Base-by-base conservation (phyloP, 1,140 invertebrate genomes). In the Centruroides vittatus region DNA sequence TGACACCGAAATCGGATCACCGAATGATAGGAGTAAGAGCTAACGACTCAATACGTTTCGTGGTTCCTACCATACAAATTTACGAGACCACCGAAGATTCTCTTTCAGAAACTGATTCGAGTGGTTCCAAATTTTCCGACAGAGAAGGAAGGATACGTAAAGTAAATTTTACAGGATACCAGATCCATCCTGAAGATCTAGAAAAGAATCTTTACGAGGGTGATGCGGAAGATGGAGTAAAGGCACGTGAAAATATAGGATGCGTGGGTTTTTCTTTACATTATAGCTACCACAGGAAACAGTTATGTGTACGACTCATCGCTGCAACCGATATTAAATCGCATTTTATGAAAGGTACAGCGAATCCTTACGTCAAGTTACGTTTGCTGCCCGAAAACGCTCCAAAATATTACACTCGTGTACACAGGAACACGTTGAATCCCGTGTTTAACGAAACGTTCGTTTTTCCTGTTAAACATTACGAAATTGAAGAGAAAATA, bases 391-490 rank as follows among this genome's bases (percentile, higher is more conserved):
- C 67, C 0, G 64, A 67, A 3, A 67, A 64, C 13, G 46, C 57
- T 10, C 66, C 66, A 3, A 68, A 68, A 41, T 67, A 67, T 48
- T 57, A 64, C 34, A 66, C 64, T n/a, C 64, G 65, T 48, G 63
- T 68, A 3, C 68, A 69, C 46, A 68, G 69, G 50, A 71, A 69
- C 36, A 71, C 68, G 0, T 61, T 66, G 36, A 67, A 72, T 56
- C 73, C 73, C 0, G 55, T 67, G 0, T 74, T 69, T 60, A 68
- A 71, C 36, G 72, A 73, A 60, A 66, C 61, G 12, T 73, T 73
- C 48, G 53, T 58, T 2, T 73, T 73, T 55, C 60, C 59, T 10
- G 61, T 73, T 0, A 58, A 64, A 47, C 57, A 60, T 11, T 69
- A 70, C 9, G 65, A 69, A 57, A 47, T 73, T 8, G 62, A 60